Base-by-base conservation (phyloP, 2,113 vertebrate species). In the Grantiella picta region DNA sequence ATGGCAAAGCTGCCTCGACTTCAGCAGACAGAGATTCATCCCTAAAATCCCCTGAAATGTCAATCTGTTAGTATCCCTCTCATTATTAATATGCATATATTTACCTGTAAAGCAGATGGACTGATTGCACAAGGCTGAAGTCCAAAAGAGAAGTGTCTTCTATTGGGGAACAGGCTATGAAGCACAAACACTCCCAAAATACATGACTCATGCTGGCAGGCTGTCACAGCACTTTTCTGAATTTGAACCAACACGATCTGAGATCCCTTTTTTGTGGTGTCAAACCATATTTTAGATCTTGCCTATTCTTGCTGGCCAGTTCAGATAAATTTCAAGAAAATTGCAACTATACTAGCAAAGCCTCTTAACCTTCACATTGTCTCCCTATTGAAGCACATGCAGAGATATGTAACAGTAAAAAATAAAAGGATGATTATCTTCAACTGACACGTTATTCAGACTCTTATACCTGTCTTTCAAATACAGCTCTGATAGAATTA, bases 181-280 rank as follows among this genome's bases (percentile, higher is more conserved):
- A 36, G 16, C 29, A 52, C 21, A 71, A 75, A 53, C 28, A 20
- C 12, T 89, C 57, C 71, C 47, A 64, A 91, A 92, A 68, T 16
- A 56, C 0, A 8, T 40, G 53, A 76, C 53, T 89, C 49, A 31
- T 1, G 2, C 63, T 71, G 24, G 20, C 53, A 77, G 72, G 54
- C 49, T 72, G 59, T 76, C 72, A 89, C 36, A 80, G 45, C 59
- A 77, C 77, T 86, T 86, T 72, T 49, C 77, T 73, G 59, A 56
- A 49, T 64, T 72, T 31, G 40, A 93, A 80, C 35, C 49, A 69
- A n/a, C 14, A 40, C 25, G 36, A 53, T 44, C n/a, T 15, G 77
- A 86, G 81, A 77, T 57, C 40, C 27, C 16, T 69, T 73, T 80
- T 65, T n/a, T 33, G 38, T 83, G 45, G 31, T 54, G 57, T 68